Conservation (phyloP, 2,888 invertebrate genomes). For the Ectemnius cavifrons region DNA sequence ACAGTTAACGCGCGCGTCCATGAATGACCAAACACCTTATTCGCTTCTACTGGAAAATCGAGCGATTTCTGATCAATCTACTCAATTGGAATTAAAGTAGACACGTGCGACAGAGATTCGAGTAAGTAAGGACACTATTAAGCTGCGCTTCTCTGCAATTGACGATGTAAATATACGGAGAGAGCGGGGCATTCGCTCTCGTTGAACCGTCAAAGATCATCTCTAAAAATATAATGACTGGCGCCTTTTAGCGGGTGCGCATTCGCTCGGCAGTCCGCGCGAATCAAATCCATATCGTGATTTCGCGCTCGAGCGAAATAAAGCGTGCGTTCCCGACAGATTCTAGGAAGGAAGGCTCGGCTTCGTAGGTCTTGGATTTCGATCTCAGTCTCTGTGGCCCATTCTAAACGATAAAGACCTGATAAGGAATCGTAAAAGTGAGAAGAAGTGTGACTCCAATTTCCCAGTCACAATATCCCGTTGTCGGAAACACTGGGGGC, state of each 20-base stretch:
- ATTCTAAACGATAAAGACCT: conserved; percentile 8
- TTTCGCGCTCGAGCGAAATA: conserved; percentile 19
- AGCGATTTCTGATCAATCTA: conserved; percentile 7
- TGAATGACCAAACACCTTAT: conserved; percentile 24
- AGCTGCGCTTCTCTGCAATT: too few species aligned
- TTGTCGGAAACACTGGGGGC: conserved; percentile 23
- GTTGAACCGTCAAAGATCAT: conserved; percentile 62
- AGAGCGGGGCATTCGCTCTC: conserved; percentile 34
- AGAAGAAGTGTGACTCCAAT: background rate
- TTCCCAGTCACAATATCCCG: conserved; percentile 33
- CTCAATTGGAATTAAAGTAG: too few species aligned
- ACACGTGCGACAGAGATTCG: background rate
- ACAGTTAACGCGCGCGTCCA: conserved; percentile 13
- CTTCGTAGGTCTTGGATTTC: conserved; percentile 14
- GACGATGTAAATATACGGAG: too few species aligned
- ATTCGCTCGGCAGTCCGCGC: conserved; percentile 20
- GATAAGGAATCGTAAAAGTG: conserved; percentile 12
- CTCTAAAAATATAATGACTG: conserved; percentile 65
- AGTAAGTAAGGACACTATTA: background rate
- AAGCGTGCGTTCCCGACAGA: conserved; percentile 33
- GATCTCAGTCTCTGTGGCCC: background rate
- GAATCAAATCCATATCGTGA: conserved; percentile 45
- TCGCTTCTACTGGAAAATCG: conserved; percentile 21
- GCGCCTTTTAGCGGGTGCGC: conserved; percentile 37
- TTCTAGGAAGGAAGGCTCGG: conserved; percentile 32